Evolutionary conservation across 2,888 invertebrate species (phyloP), one percentile per base, ranked within the genome.

Genomic region (Lasius fuliginosus): DNA sequence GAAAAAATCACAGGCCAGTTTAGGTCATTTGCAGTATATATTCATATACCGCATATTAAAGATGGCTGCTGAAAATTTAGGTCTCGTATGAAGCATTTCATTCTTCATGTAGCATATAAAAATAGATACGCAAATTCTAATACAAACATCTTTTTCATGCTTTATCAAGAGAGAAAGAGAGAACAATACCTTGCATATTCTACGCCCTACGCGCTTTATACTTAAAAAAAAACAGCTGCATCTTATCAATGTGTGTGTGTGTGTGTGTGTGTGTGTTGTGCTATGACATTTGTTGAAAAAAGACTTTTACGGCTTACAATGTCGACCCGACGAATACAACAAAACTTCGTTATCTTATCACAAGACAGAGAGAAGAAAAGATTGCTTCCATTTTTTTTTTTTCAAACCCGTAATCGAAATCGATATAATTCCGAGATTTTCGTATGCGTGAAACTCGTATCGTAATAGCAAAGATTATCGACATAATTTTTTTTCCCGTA

Each of bases 221-320:
- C 11, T 11, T 46, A 15, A 1, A 36, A 67, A 8, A 81, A 53
- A 33, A 42, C 8, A 12, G 27, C 15, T n/a, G 53, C 62, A 83
- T 81, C 49, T 81, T 49, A 77, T 40, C 56, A 88, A n/a, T n/a
- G 1, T n/a, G 1, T 46, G 8, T 53, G 6, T 53, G n/a, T n/a
- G 6, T 49, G 4, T 42, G 8, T 53, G n/a, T 53, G 6, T 36
- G 6, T 53, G 8, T 53, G 75, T 85, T 84, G 85, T 90, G 88
- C 85, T 90, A 90, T 90, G 90, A 90, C 83, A 83, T 85, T 90
- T 86, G 69, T 33, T 11, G 9, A 1, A 40, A 60, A 23, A n/a
- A 58, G 23, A 69, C 46, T 46, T 42, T 23, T 68, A 30, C 49
- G 9, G 42, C 23, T 58, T 23, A 5, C n/a, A n/a, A 69, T 30